Base-by-base conservation (phyloP, 2,888 invertebrate species). In the Bursaphelenchus okinawaensis region DNA sequence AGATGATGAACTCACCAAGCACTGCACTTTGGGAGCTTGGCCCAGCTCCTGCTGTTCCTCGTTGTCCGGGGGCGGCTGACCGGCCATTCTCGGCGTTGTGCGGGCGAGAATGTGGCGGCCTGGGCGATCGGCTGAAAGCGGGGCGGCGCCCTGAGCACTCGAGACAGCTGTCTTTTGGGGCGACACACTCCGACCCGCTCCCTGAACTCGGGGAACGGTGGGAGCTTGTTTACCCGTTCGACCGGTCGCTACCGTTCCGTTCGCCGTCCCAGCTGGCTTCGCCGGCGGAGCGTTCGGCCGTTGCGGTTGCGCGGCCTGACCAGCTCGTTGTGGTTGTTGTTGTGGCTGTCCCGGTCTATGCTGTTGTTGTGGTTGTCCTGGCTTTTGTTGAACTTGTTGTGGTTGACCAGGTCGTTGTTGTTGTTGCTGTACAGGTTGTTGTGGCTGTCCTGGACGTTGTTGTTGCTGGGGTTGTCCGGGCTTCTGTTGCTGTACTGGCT, bases 401-500 rank as follows among this genome's bases (percentile, higher is more conserved):
- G 62, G 55, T 24, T 56, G 56, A 8, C 56, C 56, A 16, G 40
- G n/a, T 24, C 40, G 40, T 50, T 63, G 64, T 68, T 27, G 64
- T 61, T 65, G 64, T 3, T 24, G 64, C 9, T 1, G 54, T 20
- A 8, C 0, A 63, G 8, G 28, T 8, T 26, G 16, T 16, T 7
- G 28, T 7, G 56, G 65, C 23, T 69, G 66, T 68, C 0, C 26
- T 28, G 20, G 60, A 51, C n/a, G 8, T 68, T 23, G 66, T 22
- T 26, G 67, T 40, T 19, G 67, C 16, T 7, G 31, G 19, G 20
- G 24, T 27, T 12, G 24, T 66, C 23, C 63, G 19, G 16, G 27
- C 55, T 66, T 24, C 52, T 68, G 59, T n/a, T 40, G 67, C 52
- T 71, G 68, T 19, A 24, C 28, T 4, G 52, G 29, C n/a, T n/a